A percentile compares a stretch with the other conserved stretches of the same genome.
phyloP scores from a whole-genome alignment of 2,113 vertebrate genomes.

The Narcine bancroftii region DNA sequence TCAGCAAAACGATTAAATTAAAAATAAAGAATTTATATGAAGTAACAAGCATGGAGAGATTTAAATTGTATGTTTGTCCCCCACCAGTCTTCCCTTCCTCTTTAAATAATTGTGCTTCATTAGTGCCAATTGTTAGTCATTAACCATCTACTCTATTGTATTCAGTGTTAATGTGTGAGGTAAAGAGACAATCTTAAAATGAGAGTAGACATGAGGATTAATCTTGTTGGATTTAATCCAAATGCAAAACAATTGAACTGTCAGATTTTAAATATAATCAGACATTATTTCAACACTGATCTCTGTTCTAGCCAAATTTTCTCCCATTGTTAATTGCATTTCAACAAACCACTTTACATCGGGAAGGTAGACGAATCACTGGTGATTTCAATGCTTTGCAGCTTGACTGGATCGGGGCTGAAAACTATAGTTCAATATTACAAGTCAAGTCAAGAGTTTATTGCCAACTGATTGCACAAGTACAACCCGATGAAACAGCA shows the following conservation, averaged over 20 bases:
- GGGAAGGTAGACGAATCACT: not conserved
- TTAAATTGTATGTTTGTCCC: not conserved
- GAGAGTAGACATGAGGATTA: not conserved
- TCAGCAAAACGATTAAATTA: not conserved
- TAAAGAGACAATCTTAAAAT: not conserved
- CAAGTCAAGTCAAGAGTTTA: too few relatives aligned
- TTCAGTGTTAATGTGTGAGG: not conserved
- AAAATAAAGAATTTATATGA: too few relatives aligned
- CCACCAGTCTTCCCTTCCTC: not conserved
- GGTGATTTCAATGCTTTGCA: not conserved
- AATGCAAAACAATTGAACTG: not conserved
- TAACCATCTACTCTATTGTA: not conserved
- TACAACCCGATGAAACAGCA: too few relatives aligned
- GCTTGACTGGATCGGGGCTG: not conserved
- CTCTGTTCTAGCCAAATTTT: not conserved
- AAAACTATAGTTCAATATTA: too few relatives aligned
- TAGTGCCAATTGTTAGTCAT: constrained; percentile 2
- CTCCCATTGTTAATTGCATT: not conserved
- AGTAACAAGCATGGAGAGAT: too few relatives aligned
- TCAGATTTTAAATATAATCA: constrained; percentile 17
- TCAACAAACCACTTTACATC: not conserved
- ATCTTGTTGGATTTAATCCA: not conserved
- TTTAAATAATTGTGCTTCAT: constrained; percentile 26
- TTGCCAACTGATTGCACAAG: too few relatives aligned
- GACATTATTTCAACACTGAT: not conserved